A percentile compares a stretch with the other conserved stretches of the same genome.
phyloP scores from a whole-genome alignment of 2,888 invertebrate genomes.

The Alloscopus bannaensis region DNA sequence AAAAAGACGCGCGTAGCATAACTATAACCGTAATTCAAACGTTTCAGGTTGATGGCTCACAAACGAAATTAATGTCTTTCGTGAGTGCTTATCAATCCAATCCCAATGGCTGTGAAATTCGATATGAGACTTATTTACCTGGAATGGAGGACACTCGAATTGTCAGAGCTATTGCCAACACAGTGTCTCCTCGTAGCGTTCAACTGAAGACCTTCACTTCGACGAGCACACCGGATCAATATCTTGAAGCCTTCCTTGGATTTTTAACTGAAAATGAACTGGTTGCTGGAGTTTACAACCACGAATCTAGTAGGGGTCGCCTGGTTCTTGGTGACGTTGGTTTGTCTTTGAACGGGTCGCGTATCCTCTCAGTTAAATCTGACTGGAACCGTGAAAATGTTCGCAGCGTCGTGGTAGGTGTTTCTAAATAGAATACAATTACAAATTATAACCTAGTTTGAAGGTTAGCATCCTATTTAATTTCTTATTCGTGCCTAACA shows the following conservation, averaged over 20 bases:
- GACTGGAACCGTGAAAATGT: constrained; percentile 80
- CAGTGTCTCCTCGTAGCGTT: constrained; percentile 64
- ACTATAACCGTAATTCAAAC: constrained; percentile 16
- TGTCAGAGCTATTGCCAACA: constrained; percentile 59
- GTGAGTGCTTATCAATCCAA: constrained; percentile 41
- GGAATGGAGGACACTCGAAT: constrained; percentile 70
- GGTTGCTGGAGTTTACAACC: constrained; percentile 66
- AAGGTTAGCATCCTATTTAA: neutral
- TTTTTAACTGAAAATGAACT: constrained; percentile 68
- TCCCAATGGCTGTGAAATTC: constrained; percentile 62
- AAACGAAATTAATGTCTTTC: constrained; percentile 50
- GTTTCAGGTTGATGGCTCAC: constrained; percentile 53
- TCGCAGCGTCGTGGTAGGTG: constrained; percentile 78
- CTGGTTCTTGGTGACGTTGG: constrained; percentile 76
- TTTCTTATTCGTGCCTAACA: no score
- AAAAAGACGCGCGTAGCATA: neutral
- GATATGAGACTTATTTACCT: constrained; percentile 65
- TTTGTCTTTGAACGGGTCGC: constrained; percentile 77
- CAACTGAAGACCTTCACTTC: constrained; percentile 68
- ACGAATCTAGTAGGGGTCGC: constrained; percentile 70
- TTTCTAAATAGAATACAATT: neutral
- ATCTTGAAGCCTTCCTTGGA: constrained; percentile 69
- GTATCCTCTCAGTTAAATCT: constrained; percentile 76
- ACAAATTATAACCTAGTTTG: neutral
- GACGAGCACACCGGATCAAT: constrained; percentile 52